Base-by-base conservation (phyloP, 2,888 invertebrate genomes). In the Ypsolopha sequella region DNA sequence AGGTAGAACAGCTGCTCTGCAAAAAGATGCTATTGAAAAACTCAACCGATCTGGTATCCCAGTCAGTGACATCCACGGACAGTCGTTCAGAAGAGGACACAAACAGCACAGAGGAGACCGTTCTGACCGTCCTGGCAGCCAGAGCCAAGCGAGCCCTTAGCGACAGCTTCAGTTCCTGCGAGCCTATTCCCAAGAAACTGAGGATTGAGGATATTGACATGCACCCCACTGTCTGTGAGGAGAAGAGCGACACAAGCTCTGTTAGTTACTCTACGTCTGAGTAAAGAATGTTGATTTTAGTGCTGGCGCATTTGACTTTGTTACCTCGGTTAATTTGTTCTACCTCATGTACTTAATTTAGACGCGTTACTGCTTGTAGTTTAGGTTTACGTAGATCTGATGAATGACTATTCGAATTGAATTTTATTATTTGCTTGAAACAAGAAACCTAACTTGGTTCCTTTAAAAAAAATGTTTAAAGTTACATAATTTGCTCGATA, bases 141-240 rank as follows among this genome's bases (percentile, higher is more conserved):
- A 67, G 64, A 14, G 11, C 24, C 7, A 85, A 86, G 56, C 66
- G 85, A 7, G 65, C 64, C 0, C 56, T 77, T 1, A 81, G 79
- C 35, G 66, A 73, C 56, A 74, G 68, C 51, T 75, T 49, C 56
- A 76, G 58, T 53, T 75, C 80, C 0, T 66, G 68, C 53, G 80
- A 84, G 60, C 86, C 86, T 0, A 57, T 70, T 8, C 69, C 81
- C 1, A 86, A 86, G 59, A 82, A 73, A 58, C 48, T 76, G 8
- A 64, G 73, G 48, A 53, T 72, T 1, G 72, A 58, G 2, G 35
- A 43, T 35, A 6, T 34, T 56, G 24, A 24, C 24, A 24, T 24
- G 3, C 54, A 52, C 46, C 55, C 58, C 1, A 48, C 51, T n/a
- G 53, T 58, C 7, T 14, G 35, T n/a, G 60, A 58, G 33, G 47